Evolutionary conservation across 2,113 vertebrate species (phyloP).

Genomic region (Donacobius atricapilla): DNA sequence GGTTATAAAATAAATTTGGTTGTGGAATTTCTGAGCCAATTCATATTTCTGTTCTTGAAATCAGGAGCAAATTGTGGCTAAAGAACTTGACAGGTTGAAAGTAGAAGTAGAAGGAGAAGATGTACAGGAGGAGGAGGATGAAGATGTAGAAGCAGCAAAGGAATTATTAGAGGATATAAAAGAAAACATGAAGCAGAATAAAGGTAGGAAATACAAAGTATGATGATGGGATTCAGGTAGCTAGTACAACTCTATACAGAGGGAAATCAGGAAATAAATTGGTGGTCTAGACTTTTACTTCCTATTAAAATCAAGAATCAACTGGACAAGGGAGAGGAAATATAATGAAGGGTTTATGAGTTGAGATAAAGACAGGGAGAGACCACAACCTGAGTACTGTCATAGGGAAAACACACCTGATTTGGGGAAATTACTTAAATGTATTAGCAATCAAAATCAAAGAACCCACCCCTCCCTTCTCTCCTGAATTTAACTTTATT

Average conservation of each 20-base stretch:
- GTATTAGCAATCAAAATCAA: neutral
- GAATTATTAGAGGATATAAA: constrained; percentile 77
- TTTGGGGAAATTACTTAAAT: neutral
- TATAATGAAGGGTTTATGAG: neutral
- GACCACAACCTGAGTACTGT: neutral
- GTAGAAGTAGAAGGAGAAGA: neutral
- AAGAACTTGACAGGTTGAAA: neutral
- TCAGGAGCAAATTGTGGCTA: constrained; percentile 63
- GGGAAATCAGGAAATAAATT: neutral
- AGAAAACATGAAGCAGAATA: constrained; percentile 79
- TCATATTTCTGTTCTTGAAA: neutral
- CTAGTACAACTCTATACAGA: neutral
- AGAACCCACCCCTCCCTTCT: neutral
- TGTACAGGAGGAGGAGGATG: constrained; percentile 60
- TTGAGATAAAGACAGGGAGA: neutral
- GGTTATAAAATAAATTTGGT: neutral
- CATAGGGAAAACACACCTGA: neutral
- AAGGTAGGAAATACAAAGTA: constrained; percentile 63
- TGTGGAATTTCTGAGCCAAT: neutral
- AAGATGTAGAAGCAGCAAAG: constrained; percentile 58
- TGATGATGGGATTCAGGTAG: neutral
- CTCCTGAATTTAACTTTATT: neutral
- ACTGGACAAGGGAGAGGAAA: neutral
- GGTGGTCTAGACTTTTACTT: neutral
- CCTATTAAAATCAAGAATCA: neutral